These are phyloP conservation scores for Yoshiicerus persimilis DNA, from an alignment of 1,140 invertebrate genomes.

Conservation along the genomic window DNA sequence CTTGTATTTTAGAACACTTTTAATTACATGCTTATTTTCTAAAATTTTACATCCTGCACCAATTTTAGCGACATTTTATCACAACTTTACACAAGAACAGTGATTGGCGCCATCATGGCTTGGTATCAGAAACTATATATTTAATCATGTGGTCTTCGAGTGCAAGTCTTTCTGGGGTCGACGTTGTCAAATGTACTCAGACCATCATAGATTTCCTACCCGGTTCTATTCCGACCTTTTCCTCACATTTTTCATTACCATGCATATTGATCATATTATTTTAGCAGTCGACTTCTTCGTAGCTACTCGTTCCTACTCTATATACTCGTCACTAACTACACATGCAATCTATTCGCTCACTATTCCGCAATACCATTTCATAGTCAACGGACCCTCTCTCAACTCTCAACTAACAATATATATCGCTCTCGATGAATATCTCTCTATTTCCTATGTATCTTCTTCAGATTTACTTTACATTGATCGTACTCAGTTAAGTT, in stretches of 20 bases:
- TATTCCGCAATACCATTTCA: too few relatives aligned
- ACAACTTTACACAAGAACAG: constrained; percentile 2
- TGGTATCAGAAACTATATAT: not conserved
- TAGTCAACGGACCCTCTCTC: too few relatives aligned
- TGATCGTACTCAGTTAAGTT: too few relatives aligned
- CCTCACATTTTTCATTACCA: not conserved
- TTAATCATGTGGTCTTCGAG: not conserved
- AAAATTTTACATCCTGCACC: constrained; percentile 2
- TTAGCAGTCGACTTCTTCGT: not conserved
- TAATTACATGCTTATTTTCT: constrained; percentile 4
- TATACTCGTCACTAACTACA: not conserved
- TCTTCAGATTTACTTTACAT: too few relatives aligned
- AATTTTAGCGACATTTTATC: constrained; percentile 21
- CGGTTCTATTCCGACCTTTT: not conserved
- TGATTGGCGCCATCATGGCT: constrained; percentile 1
- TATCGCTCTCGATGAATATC: too few relatives aligned
- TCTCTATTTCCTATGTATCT: too few relatives aligned
- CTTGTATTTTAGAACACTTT: not conserved
- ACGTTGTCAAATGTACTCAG: not conserved
- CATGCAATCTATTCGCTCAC: too few relatives aligned
- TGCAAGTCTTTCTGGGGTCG: not conserved
- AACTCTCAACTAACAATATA: too few relatives aligned
- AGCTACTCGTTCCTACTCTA: too few relatives aligned
- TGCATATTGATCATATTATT: not conserved
- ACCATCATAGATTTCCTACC: not conserved